Evolutionary conservation across 2,797 vertebrate genomes (phyloP).

Genomic region (Triplophysa yarkandensis): DNA sequence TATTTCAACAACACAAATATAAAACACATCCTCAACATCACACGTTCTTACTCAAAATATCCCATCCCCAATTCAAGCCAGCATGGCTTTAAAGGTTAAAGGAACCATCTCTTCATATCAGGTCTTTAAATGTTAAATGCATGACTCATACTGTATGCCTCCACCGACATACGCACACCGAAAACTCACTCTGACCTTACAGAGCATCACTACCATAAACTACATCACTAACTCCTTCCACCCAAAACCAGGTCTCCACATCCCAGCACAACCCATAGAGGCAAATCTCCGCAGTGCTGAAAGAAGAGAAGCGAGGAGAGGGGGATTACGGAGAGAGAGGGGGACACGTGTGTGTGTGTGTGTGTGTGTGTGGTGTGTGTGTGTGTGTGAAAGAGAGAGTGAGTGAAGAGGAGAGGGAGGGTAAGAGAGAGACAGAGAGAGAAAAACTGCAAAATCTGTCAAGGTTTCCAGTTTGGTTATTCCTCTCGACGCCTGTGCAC

Average conservation of each 20-base stretch:
- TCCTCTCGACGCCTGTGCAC: slow-evolving; percentile 59
- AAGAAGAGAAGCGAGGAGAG: slow-evolving; percentile 62
- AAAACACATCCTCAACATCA: not conserved
- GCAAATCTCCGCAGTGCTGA: slow-evolving; percentile 76
- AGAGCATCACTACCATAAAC: slow-evolving; percentile 38
- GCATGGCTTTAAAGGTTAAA: not conserved
- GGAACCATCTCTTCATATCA: not conserved
- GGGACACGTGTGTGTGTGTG: slow-evolving; percentile 36
- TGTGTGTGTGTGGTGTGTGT: slow-evolving; percentile 39
- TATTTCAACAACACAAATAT: too few species aligned
- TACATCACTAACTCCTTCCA: slow-evolving; percentile 8
- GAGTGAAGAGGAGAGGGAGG: slow-evolving; percentile 39
- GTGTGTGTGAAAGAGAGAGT: slow-evolving; percentile 20
- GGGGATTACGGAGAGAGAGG: slow-evolving; percentile 22
- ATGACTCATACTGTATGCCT: slow-evolving; percentile 25
- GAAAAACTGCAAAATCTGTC: slow-evolving; percentile 62
- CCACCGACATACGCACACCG: slow-evolving; percentile 9
- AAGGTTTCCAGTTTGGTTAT: slow-evolving; percentile 62
- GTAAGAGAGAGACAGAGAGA: slow-evolving; percentile 44
- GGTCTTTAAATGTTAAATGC: slow-evolving; percentile 8
- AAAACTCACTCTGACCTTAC: slow-evolving; percentile 44
- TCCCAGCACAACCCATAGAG: slow-evolving; percentile 67
- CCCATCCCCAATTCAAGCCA: too few species aligned
- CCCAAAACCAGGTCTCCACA: slow-evolving; percentile 7
- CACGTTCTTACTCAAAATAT: not conserved